phyloP scores from a whole-genome alignment of 2,797 vertebrate species.

The Australoheros facetus region DNA sequence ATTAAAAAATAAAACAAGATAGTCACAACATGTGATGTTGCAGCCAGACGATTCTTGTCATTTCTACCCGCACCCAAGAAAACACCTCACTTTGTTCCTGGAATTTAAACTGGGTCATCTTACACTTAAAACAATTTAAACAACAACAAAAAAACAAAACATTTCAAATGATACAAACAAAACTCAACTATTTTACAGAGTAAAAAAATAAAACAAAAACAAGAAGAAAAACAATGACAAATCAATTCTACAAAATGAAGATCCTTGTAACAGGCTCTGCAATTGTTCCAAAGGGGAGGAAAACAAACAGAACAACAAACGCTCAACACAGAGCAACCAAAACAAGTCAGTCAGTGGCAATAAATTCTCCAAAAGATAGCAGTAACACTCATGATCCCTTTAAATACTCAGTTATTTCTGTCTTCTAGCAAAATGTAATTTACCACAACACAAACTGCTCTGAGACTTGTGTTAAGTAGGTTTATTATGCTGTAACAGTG shows the following conservation, averaged over 20 bases:
- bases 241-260: conserved; percentile 77
- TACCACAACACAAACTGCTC: conserved; percentile 51
- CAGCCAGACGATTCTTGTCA: conserved; percentile 61
- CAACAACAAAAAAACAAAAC: conserved; percentile 60
- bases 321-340: conserved; percentile 63
- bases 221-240: conserved; percentile 50
- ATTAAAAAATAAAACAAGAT: conserved; percentile 27
- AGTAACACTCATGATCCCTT: conserved; percentile 73
- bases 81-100: conserved; percentile 77
- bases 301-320: conserved; percentile 43
- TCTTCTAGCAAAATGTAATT: conserved; percentile 61
- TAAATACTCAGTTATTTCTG: conserved; percentile 59
- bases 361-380: conserved; percentile 62
- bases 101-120: conserved; percentile 72
- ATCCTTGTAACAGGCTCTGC: conserved; percentile 72
- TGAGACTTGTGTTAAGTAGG: conserved; percentile 45
- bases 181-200: conserved; percentile 78
- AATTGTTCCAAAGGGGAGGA: conserved; percentile 68
- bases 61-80: conserved; percentile 69
- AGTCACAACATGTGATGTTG: conserved; percentile 72
- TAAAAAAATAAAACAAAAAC: conserved; percentile 67
- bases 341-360: conserved; percentile 70
- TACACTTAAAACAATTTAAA: conserved; percentile 76
- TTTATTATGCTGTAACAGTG: conserved; percentile 35
- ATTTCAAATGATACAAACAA: conserved; percentile 69